Evolutionary conservation across 2,113 vertebrate genomes (phyloP).

Genomic region (Hippocampus barbouri): DNA sequence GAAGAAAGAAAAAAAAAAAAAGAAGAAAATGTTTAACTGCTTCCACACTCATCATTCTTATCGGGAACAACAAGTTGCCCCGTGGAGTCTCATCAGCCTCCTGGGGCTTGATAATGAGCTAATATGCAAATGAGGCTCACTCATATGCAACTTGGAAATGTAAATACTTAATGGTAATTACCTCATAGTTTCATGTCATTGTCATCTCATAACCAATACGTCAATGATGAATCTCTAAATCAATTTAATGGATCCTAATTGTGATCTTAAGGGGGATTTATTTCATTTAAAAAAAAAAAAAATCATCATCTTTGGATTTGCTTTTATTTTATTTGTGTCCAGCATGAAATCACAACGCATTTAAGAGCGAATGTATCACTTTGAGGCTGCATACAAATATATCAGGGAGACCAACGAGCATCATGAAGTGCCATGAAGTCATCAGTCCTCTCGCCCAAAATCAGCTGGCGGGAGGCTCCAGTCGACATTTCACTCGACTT

Average conservation of each 20-base stretch:
- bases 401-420: too few relatives aligned
- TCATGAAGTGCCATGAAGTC: too few relatives aligned
- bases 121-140: slow-evolving; percentile 14
- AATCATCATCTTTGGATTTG: too few relatives aligned
- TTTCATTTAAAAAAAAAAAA: too few relatives aligned
- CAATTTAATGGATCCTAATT: not conserved
- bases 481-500: too few relatives aligned
- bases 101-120: slow-evolving; percentile 14
- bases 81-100: slow-evolving; percentile 26
- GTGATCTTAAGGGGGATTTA: not conserved
- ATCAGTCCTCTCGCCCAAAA: too few relatives aligned
- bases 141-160: slow-evolving; percentile 3
- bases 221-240: not conserved
- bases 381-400: too few relatives aligned
- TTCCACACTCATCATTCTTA: slow-evolving; percentile 38
- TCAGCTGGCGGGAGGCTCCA: too few relatives aligned
- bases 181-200: not conserved
- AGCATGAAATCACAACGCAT: too few relatives aligned
- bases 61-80: slow-evolving; percentile 31
- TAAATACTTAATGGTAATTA: not conserved
- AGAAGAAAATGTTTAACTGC: slow-evolving; percentile 10
- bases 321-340: too few relatives aligned
- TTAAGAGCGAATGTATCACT: too few relatives aligned
- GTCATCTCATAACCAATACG: too few relatives aligned
- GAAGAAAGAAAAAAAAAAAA: slow-evolving; percentile 18